phyloP scores from a whole-genome alignment of 2,888 invertebrate species.

The Folsomia candida region DNA sequence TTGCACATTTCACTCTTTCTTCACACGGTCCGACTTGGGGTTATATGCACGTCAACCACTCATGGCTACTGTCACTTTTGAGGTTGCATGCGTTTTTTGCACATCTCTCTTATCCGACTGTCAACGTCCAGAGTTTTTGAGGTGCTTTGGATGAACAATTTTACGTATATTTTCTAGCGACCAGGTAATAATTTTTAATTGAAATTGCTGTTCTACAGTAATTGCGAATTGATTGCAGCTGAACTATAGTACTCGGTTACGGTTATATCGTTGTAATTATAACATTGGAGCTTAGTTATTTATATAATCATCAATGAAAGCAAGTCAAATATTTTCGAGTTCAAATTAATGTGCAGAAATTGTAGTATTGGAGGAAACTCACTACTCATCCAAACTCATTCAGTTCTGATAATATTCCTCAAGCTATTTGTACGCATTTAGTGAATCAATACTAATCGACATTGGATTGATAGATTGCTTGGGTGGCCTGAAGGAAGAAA shows the following conservation, averaged over 20 bases:
- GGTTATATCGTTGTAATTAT: too few relatives aligned
- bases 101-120: background rate
- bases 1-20: background rate
- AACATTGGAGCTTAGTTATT: too few relatives aligned
- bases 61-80: background rate
- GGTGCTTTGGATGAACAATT: background rate
- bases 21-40: too few relatives aligned
- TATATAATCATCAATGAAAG: background rate
- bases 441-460: background rate
- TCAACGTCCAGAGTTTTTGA: background rate
- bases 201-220: too few relatives aligned
- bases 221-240: too few relatives aligned
- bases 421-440: background rate
- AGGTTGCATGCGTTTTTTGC: background rate
- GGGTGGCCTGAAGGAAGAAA: background rate
- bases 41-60: background rate
- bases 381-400: background rate
- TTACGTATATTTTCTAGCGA: too few relatives aligned
- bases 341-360: background rate
- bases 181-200: too few relatives aligned
- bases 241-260: too few relatives aligned
- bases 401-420: background rate
- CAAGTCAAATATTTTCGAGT: background rate
- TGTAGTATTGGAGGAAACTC: background rate
- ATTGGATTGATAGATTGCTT: conserved; percentile 1